A percentile compares a stretch with the other conserved stretches of the same genome.
These are phyloP conservation scores for Eupithecia subumbrata DNA, from an alignment of 2,888 invertebrate species.

Conservation along the genomic window DNA sequence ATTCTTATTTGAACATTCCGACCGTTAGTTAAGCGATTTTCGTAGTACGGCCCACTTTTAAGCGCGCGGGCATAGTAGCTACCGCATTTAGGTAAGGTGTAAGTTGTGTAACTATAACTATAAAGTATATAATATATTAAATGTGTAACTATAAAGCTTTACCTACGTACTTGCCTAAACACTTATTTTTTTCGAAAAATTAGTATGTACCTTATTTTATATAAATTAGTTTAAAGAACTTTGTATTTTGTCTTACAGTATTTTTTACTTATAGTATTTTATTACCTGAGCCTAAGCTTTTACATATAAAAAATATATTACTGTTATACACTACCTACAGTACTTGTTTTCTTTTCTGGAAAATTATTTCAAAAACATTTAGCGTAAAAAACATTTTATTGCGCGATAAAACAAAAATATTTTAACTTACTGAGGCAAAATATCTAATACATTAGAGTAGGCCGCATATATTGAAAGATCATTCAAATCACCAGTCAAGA, in stretches of 20 bases:
- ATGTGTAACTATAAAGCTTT: no score
- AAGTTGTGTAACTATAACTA: no score
- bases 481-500: neutral
- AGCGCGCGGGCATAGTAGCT: neutral
- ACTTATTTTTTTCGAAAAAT: neutral
- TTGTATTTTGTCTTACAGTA: neutral
- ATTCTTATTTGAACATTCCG: neutral
- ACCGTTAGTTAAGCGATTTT: neutral
- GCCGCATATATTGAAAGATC: neutral
- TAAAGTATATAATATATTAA: no score
- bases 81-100: neutral
- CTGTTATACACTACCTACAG: neutral
- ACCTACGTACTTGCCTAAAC: no score
- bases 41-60: neutral
- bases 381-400: neutral
- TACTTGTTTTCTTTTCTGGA: neutral
- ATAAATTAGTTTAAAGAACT: neutral
- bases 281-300: neutral
- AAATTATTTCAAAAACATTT: neutral
- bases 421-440: neutral
- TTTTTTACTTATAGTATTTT: neutral
- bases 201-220: neutral
- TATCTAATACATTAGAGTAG: neutral
- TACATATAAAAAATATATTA: neutral
- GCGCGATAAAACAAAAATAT: slow-evolving; percentile 2